A percentile compares a stretch with the other conserved stretches of the same genome.
Evolutionary conservation across 1,140 invertebrate genomes (phyloP).

Genomic region (Zaprionus ornatus): DNA sequence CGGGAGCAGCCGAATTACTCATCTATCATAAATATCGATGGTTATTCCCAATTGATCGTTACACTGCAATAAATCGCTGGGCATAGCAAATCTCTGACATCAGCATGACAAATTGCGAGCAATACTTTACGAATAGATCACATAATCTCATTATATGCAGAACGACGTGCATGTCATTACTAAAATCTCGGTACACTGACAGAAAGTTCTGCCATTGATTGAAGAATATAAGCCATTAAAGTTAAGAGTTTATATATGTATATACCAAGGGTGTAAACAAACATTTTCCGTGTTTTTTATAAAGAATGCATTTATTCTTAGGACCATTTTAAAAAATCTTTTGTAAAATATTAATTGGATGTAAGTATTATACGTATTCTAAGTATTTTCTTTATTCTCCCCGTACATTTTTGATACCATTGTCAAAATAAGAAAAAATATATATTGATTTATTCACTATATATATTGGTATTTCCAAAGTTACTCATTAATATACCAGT

Average conservation of each 20-base stretch:
- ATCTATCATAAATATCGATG: not conserved
- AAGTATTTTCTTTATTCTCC: too few species aligned
- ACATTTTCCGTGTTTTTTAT: too few species aligned
- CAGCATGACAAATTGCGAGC: not conserved
- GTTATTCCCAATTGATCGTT: not conserved
- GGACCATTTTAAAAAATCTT: too few species aligned
- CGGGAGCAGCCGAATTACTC: not conserved
- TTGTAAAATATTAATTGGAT: too few species aligned
- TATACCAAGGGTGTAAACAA: too few species aligned
- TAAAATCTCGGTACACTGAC: not conserved
- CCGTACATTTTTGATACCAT: too few species aligned
- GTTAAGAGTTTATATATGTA: too few species aligned
- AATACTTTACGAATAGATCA: not conserved
- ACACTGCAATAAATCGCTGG: not conserved
- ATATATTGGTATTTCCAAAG: not conserved
- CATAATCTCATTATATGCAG: not conserved
- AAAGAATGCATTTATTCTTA: too few species aligned
- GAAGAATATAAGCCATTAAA: too few species aligned
- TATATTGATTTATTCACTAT: too few species aligned
- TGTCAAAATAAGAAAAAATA: too few species aligned
- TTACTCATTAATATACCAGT: not conserved
- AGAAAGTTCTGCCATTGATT: not conserved
- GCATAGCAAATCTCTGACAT: not conserved
- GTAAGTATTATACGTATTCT: too few species aligned
- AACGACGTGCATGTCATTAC: not conserved